phyloP scores from a whole-genome alignment of 2,888 invertebrate species.

The Agrotis clavis region DNA sequence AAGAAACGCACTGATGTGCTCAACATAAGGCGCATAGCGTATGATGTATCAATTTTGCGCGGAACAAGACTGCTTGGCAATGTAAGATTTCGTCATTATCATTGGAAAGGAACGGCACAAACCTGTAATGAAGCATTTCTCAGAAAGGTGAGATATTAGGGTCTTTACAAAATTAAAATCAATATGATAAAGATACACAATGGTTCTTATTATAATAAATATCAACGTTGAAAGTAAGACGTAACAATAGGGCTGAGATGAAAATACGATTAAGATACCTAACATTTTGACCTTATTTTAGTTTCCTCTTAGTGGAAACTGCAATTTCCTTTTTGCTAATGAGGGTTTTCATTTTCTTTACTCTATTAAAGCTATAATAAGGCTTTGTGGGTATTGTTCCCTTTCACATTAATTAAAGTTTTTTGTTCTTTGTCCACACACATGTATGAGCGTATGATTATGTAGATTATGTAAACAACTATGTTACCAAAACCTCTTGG shows the following conservation, averaged over 20 bases:
- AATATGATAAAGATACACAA: constrained; percentile 30
- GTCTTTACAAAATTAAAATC: constrained; percentile 19
- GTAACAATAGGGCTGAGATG: constrained; percentile 71
- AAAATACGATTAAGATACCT: constrained; percentile 78
- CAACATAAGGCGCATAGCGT: constrained; percentile 93
- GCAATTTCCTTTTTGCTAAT: constrained; percentile 90
- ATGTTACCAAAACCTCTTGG: neutral
- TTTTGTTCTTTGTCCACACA: constrained; percentile 33
- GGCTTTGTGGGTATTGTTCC: constrained; percentile 56
- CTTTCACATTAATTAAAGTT: constrained; percentile 47
- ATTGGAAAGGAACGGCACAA: constrained; percentile 96
- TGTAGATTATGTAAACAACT: constrained; percentile 2
- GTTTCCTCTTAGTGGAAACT: constrained; percentile 84
- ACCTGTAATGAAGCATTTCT: constrained; percentile 97
- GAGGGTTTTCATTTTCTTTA: constrained; percentile 86
- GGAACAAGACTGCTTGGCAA: constrained; percentile 93
- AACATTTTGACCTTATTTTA: constrained; percentile 89
- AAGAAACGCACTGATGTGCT: constrained; percentile 93
- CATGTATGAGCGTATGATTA: neutral
- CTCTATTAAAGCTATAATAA: constrained; percentile 69
- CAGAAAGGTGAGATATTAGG: constrained; percentile 93
- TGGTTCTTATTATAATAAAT: constrained; percentile 52
- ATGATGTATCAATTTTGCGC: constrained; percentile 93
- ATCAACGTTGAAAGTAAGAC: constrained; percentile 65
- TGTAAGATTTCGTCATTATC: constrained; percentile 94